Evolutionary conservation across 2,888 invertebrate species (phyloP).

Genomic region (Stratiomys singularior): DNA sequence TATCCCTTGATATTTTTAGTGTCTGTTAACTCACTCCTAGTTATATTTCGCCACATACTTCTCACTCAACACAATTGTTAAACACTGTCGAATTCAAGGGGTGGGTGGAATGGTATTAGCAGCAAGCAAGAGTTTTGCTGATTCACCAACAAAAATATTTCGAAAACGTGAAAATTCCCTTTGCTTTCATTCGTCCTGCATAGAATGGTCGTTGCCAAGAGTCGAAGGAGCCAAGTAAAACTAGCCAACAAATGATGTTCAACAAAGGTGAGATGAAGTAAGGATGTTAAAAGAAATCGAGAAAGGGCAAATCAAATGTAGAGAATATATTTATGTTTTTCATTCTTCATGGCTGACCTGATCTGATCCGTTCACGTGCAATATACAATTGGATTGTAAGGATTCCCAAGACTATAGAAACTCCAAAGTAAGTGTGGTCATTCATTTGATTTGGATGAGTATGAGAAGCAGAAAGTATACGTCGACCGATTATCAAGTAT

Average conservation of each 20-base stretch:
- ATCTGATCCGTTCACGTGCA: slow-evolving; percentile 6
- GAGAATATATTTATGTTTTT: neutral
- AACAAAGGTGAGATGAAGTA: neutral
- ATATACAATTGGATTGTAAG: neutral
- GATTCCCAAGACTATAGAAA: neutral
- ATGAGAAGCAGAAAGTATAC: too few relatives aligned
- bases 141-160: neutral
- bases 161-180: slow-evolving; percentile 9
- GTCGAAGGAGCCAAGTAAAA: neutral
- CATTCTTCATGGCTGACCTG: neutral
- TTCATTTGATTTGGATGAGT: too few relatives aligned
- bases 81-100: too few relatives aligned
- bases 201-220: neutral
- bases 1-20: too few relatives aligned
- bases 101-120: too few relatives aligned
- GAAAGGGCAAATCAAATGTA: too few relatives aligned
- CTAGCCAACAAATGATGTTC: too few relatives aligned
- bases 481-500: too few relatives aligned
- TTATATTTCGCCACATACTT: too few relatives aligned
- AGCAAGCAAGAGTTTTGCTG: neutral
- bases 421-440: neutral
- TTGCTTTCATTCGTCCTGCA: neutral
- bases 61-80: too few relatives aligned
- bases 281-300: neutral
- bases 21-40: too few relatives aligned